phyloP scores from a whole-genome alignment of 2,888 invertebrate genomes.

The Zootermopsis nevadensis region DNA sequence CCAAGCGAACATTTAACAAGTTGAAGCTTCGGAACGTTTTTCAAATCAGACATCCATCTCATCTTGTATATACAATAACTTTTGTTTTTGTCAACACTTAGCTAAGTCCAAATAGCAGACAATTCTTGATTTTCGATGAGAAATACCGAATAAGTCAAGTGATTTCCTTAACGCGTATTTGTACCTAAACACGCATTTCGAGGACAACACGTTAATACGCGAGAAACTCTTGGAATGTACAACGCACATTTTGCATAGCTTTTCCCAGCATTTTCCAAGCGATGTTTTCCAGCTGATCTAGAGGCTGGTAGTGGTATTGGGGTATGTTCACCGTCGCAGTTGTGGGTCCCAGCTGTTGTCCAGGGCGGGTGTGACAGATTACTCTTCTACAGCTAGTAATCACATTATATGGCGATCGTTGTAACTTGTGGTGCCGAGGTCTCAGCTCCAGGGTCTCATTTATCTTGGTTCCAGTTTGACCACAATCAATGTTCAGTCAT shows the following conservation, averaged over 20 bases:
- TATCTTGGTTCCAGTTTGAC: slow-evolving; percentile 21
- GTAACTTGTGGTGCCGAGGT: slow-evolving; percentile 28
- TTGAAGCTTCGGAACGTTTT: too few species aligned
- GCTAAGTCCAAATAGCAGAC: too few species aligned
- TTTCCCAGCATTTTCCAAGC: not conserved
- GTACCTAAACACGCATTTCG: not conserved
- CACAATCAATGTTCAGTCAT: slow-evolving; percentile 26
- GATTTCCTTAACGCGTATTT: not conserved
- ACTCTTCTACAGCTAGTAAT: slow-evolving; percentile 21
- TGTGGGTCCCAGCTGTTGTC: slow-evolving; percentile 14
- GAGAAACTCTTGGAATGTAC: not conserved
- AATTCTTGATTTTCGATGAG: too few species aligned
- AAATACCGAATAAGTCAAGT: too few species aligned
- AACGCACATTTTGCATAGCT: not conserved
- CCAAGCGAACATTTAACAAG: too few species aligned
- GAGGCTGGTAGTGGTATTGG: not conserved
- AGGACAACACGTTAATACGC: not conserved
- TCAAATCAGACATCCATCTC: too few species aligned
- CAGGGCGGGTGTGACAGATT: slow-evolving; percentile 24
- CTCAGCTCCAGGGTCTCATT: slow-evolving; percentile 7
- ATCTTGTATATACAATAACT: too few species aligned
- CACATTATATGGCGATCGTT: slow-evolving; percentile 26
- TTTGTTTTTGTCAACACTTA: too few species aligned
- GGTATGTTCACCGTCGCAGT: not conserved
- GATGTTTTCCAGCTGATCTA: not conserved